These are phyloP conservation scores for Chaetodon trifascialis DNA, from an alignment of 2,113 vertebrate species.

Conservation along the genomic window DNA sequence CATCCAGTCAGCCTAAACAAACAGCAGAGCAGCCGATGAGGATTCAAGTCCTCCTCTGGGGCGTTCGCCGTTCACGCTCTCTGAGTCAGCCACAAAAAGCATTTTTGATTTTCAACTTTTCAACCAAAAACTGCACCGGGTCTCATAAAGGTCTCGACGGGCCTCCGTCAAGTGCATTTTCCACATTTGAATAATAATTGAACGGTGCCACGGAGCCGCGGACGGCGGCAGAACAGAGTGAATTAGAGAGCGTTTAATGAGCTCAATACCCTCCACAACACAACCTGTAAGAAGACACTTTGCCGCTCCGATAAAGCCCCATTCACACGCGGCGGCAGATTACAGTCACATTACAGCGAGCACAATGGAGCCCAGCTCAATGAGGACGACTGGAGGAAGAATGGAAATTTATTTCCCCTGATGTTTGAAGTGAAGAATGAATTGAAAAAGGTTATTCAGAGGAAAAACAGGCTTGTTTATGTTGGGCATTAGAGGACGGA, in stretches of 20 bases:
- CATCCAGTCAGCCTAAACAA: slow-evolving; percentile 46
- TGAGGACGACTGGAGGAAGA: slow-evolving; percentile 31
- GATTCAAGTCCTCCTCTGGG: slow-evolving; percentile 23
- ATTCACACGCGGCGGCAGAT: slow-evolving; percentile 66
- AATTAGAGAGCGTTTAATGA: slow-evolving; percentile 75
- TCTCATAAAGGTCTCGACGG: slow-evolving; percentile 40
- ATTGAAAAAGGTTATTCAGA: slow-evolving; percentile 59
- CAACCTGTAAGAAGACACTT: slow-evolving; percentile 68
- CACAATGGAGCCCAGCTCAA: slow-evolving; percentile 61
- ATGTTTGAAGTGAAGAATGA: slow-evolving; percentile 47
- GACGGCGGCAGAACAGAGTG: slow-evolving; percentile 62
- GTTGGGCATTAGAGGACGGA: slow-evolving; percentile 25
- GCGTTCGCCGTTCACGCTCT: slow-evolving; percentile 20
- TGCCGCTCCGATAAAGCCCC: slow-evolving; percentile 61
- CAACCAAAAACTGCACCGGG: slow-evolving; percentile 17
- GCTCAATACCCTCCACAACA: slow-evolving; percentile 67
- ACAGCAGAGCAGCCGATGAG: slow-evolving; percentile 42
- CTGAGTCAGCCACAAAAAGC: slow-evolving; percentile 30
- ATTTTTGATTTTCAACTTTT: slow-evolving; percentile 53
- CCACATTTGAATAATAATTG: slow-evolving; percentile 76
- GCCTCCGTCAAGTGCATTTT: slow-evolving; percentile 53
- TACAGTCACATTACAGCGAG: slow-evolving; percentile 70
- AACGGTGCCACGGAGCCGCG: slow-evolving; percentile 57
- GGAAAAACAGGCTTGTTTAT: slow-evolving; percentile 58
- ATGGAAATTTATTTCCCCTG: slow-evolving; percentile 58